phyloP scores from a whole-genome alignment of 92 coral and sea anemone species.

The Bergia puertoricense region DNA sequence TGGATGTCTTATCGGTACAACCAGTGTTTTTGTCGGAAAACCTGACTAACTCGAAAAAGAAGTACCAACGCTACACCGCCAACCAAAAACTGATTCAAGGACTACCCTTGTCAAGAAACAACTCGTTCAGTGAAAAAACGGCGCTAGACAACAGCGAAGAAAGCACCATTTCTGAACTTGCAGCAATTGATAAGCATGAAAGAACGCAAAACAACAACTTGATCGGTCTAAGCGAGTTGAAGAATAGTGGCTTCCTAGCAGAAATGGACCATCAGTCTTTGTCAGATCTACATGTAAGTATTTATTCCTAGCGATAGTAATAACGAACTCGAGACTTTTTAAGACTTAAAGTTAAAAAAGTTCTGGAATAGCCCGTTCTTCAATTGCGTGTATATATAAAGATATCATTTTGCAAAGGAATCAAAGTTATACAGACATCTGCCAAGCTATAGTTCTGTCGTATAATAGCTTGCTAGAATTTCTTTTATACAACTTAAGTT shows the following conservation, averaged over 20 bases:
- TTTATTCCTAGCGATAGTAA: too few relatives aligned
- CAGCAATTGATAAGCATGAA: not conserved
- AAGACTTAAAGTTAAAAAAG: too few relatives aligned
- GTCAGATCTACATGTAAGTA: slow-evolving; percentile 29
- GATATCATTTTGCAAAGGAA: too few relatives aligned
- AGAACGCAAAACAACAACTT: slow-evolving; percentile 21
- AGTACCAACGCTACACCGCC: not conserved
- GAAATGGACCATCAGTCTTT: slow-evolving; percentile 23
- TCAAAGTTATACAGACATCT: too few relatives aligned
- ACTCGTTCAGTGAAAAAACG: slow-evolving; percentile 5
- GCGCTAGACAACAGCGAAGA: not conserved
- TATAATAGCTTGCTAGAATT: not conserved
- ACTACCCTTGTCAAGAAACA: slow-evolving; percentile 16
- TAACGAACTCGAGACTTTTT: too few relatives aligned
- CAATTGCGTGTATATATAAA: too few relatives aligned
- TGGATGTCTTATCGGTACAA: slow-evolving; percentile 39
- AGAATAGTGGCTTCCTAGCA: not conserved
- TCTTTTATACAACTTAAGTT: not conserved
- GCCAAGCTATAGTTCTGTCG: not conserved
- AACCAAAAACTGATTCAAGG: slow-evolving; percentile 1
- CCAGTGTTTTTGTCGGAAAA: slow-evolving; percentile 30
- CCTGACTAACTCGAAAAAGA: slow-evolving; percentile 19
- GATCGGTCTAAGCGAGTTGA: not conserved
- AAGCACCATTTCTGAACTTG: not conserved
- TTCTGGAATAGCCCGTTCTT: too few relatives aligned